Evolutionary conservation across 2,797 vertebrate species (phyloP).

Genomic region (Aldrovandia affinis): DNA sequence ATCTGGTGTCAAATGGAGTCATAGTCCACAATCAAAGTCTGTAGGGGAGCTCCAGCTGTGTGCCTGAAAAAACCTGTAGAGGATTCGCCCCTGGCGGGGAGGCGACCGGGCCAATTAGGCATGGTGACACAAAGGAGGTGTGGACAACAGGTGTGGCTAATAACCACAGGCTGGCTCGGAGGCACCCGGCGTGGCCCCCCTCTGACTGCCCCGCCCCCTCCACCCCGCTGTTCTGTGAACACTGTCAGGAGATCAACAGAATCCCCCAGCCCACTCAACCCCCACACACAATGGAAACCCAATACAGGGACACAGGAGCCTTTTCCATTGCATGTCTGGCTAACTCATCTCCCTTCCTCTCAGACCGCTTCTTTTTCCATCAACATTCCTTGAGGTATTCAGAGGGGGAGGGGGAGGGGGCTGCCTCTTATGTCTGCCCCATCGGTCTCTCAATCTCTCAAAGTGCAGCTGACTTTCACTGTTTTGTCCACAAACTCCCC

Average conservation of each 20-base stretch:
- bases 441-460: not conserved
- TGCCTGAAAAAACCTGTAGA: not conserved
- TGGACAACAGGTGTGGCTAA: not conserved
- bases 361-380: slow-evolving; percentile 70
- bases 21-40: not conserved
- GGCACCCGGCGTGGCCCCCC: not conserved
- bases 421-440: not conserved
- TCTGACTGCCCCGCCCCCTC: not conserved
- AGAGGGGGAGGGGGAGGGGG: slow-evolving; percentile 42
- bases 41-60: not conserved
- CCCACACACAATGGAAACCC: slow-evolving; percentile 55
- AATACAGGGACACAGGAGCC: slow-evolving; percentile 72
- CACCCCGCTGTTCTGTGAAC: not conserved
- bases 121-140: not conserved
- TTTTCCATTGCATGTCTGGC: slow-evolving; percentile 69
- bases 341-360: slow-evolving; percentile 68
- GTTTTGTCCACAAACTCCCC: not conserved
- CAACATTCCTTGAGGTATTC: slow-evolving; percentile 79
- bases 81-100: not conserved
- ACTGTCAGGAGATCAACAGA: no score
- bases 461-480: not conserved
- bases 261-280: not conserved
- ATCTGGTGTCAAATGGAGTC: not conserved
- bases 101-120: not conserved
- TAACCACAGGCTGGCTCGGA: not conserved